A percentile compares a stretch with the other conserved stretches of the same genome.
These are phyloP conservation scores for Melipona quadrifasciata DNA, from an alignment of 1,140 invertebrate genomes.

Conservation along the genomic window DNA sequence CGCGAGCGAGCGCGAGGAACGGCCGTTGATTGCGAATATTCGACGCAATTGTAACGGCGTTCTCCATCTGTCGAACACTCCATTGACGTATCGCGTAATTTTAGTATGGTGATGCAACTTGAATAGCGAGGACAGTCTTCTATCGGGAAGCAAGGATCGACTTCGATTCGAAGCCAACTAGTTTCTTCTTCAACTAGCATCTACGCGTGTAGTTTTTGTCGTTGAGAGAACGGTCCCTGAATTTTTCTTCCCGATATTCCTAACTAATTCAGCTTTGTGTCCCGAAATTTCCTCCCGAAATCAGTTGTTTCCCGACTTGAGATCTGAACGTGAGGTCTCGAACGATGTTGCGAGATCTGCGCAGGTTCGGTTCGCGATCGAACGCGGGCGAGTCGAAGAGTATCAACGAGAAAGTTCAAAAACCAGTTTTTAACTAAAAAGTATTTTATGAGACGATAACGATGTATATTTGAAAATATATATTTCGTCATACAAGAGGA, in stretches of 20 bases:
- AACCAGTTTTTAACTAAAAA: too few relatives aligned
- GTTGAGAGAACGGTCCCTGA: neutral
- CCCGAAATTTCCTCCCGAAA: too few relatives aligned
- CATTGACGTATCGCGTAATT: conserved; percentile 46
- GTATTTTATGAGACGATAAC: too few relatives aligned
- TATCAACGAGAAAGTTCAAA: too few relatives aligned
- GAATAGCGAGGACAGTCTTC: conserved; percentile 16
- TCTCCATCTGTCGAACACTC: conserved; percentile 57
- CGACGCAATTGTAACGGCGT: conserved; percentile 24
- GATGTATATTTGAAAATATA: too few relatives aligned
- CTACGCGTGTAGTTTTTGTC: neutral
- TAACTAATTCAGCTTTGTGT: too few relatives aligned
- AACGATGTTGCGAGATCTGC: too few relatives aligned
- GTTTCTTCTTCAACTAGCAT: neutral
- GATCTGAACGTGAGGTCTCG: too few relatives aligned
- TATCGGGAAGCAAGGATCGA: neutral
- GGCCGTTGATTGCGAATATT: conserved; percentile 17
- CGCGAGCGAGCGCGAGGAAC: neutral
- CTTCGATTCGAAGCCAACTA: neutral
- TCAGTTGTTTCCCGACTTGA: too few relatives aligned
- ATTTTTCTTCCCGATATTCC: neutral
- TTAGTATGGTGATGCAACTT: conserved; percentile 59
- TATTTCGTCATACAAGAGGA: too few relatives aligned
- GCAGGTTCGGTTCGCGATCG: too few relatives aligned
- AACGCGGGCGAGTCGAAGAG: too few relatives aligned